A percentile compares a stretch with the other conserved stretches of the same genome.
Evolutionary conservation across 2,888 invertebrate species (phyloP).

Genomic region (Thymelicus acteon): DNA sequence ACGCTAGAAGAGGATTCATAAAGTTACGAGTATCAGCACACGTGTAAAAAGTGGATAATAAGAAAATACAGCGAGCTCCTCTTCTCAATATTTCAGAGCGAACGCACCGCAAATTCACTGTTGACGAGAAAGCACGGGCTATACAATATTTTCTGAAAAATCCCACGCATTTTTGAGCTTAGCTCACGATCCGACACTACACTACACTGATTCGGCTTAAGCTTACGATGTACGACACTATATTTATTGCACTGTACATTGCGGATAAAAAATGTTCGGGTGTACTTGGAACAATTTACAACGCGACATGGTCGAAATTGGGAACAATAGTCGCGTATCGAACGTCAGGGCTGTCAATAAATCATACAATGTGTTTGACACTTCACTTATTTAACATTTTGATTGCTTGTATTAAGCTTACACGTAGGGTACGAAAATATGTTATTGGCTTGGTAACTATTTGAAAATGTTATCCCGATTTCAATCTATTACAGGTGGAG

Average conservation of each 20-base stretch:
- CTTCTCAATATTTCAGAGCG: slow-evolving; percentile 31
- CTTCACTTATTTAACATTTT: slow-evolving; percentile 49
- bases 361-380: slow-evolving; percentile 60
- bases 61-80: slow-evolving; percentile 30
- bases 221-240: slow-evolving; percentile 34
- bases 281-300: slow-evolving; percentile 39
- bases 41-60: slow-evolving; percentile 35
- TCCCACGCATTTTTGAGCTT: slow-evolving; percentile 30
- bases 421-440: background rate
- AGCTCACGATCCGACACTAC: slow-evolving; percentile 28
- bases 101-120: slow-evolving; percentile 34
- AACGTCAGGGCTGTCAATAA: slow-evolving; percentile 52
- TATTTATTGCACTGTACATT: slow-evolving; percentile 33
- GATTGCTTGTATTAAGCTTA: slow-evolving; percentile 47
- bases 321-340: slow-evolving; percentile 45
- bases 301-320: slow-evolving; percentile 43
- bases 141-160: slow-evolving; percentile 28
- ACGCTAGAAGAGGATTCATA: slow-evolving; percentile 23
- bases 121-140: slow-evolving; percentile 26
- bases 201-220: slow-evolving; percentile 36
- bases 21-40: slow-evolving; percentile 9
- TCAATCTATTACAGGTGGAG: too few species aligned
- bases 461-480: too few species aligned
- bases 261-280: slow-evolving; percentile 21
- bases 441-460: background rate